These are phyloP conservation scores for Saturnia japonica DNA, from an alignment of 2,888 invertebrate species.

Conservation along the genomic window DNA sequence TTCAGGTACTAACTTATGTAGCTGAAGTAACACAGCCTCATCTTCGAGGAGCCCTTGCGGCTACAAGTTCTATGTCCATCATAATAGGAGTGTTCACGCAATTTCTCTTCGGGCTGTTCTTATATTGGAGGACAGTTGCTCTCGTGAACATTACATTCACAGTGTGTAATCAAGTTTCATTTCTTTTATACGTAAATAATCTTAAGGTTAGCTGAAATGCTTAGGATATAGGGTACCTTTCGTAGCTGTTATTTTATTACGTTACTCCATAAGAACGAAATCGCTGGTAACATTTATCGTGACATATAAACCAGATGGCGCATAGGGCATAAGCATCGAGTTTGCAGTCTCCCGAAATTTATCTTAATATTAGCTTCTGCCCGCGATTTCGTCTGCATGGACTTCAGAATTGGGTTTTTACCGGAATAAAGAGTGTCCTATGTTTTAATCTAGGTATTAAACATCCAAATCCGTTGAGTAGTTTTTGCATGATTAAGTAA, in stretches of 20 bases:
- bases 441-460: too few relatives aligned
- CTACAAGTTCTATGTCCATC: slow-evolving; percentile 88
- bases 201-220: not conserved
- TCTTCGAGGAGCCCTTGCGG: slow-evolving; percentile 87
- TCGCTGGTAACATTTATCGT: not conserved
- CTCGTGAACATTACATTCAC: slow-evolving; percentile 86
- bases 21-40: slow-evolving; percentile 92
- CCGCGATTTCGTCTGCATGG: too few relatives aligned
- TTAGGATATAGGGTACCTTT: not conserved
- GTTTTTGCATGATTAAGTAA: too few relatives aligned
- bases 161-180: slow-evolving; percentile 41
- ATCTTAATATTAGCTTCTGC: too few relatives aligned
- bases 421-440: too few relatives aligned
- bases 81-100: slow-evolving; percentile 89
- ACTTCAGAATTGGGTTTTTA: too few relatives aligned
- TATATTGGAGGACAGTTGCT: slow-evolving; percentile 87
- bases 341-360: too few relatives aligned
- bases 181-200: not conserved
- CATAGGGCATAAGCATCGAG: too few relatives aligned
- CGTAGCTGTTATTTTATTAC: not conserved
- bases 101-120: slow-evolving; percentile 86
- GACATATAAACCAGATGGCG: not conserved
- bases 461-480: too few relatives aligned
- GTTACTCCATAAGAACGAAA: not conserved
- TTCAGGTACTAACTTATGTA: slow-evolving; percentile 89